Evolutionary conservation across 2,113 vertebrate species (phyloP).

Genomic region (Rhynchopsitta pachyrhyncha): DNA sequence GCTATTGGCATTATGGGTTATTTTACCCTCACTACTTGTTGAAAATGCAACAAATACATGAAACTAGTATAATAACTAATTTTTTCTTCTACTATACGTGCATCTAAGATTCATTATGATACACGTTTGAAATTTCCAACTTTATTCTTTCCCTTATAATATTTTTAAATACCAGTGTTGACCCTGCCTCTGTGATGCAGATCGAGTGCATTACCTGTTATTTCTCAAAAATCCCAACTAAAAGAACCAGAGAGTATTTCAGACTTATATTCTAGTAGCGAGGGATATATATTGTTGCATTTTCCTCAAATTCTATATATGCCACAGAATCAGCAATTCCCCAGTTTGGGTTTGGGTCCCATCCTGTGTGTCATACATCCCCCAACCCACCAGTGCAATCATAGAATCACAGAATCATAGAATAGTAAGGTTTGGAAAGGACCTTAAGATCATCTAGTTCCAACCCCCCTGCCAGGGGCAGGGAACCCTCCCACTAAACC

Average conservation of each 20-base stretch:
- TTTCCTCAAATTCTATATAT: not conserved
- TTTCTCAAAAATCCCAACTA: not conserved
- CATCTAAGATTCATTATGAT: not conserved
- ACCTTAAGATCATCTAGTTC: too few species aligned
- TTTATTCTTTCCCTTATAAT: not conserved
- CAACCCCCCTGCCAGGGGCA: too few species aligned
- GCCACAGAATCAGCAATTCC: not conserved
- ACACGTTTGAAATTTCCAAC: not conserved
- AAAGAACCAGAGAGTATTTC: fast-evolving
- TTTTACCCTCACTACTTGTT: not conserved
- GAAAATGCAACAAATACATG: not conserved
- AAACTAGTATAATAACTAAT: not conserved
- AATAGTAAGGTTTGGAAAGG: too few species aligned
- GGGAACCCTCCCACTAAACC: too few species aligned
- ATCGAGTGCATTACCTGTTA: not conserved
- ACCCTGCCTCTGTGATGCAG: not conserved
- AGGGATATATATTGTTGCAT: not conserved
- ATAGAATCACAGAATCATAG: too few species aligned
- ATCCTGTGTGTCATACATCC: too few species aligned
- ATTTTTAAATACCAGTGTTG: not conserved
- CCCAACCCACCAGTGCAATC: not conserved
- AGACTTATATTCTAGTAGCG: not conserved
- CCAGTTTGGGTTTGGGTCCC: too few species aligned
- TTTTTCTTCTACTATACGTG: not conserved
- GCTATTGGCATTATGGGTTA: not conserved